Conservation (phyloP, 2,113 vertebrate genomes). For the Peromyscus maniculatus region DNA sequence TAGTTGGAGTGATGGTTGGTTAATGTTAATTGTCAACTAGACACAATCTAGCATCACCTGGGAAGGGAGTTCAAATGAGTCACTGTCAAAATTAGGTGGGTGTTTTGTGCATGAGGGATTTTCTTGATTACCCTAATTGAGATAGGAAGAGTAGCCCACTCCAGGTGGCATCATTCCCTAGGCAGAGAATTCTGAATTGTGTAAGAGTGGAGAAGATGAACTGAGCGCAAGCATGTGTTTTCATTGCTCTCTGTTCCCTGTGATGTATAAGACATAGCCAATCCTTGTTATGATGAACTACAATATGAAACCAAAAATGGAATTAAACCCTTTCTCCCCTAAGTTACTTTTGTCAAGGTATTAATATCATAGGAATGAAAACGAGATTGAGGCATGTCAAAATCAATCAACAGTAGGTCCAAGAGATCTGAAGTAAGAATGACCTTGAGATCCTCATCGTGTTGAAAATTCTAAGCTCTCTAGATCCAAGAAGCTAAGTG, state of each 20-base stretch:
- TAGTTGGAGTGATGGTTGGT: background rate
- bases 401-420: background rate
- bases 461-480: background rate
- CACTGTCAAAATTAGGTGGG: background rate
- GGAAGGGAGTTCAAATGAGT: too few species aligned
- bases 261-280: background rate
- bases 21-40: background rate
- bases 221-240: too few species aligned
- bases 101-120: background rate
- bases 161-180: background rate
- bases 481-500: background rate
- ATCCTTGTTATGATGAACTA: too few species aligned
- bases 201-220: background rate
- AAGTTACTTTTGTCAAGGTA: background rate
- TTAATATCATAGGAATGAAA: background rate
- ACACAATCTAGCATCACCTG: too few species aligned
- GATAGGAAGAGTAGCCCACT: too few species aligned
- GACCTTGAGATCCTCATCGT: background rate
- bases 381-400: background rate
- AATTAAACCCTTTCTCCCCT: background rate
- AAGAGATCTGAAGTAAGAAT: background rate
- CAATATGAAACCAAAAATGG: background rate
- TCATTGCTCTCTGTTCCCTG: too few species aligned
- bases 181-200: background rate
- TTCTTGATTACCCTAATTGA: background rate